A percentile compares a stretch with the other conserved stretches of the same genome.
These are phyloP conservation scores for Leucania comma DNA, from an alignment of 2,888 invertebrate genomes.

Conservation along the genomic window DNA sequence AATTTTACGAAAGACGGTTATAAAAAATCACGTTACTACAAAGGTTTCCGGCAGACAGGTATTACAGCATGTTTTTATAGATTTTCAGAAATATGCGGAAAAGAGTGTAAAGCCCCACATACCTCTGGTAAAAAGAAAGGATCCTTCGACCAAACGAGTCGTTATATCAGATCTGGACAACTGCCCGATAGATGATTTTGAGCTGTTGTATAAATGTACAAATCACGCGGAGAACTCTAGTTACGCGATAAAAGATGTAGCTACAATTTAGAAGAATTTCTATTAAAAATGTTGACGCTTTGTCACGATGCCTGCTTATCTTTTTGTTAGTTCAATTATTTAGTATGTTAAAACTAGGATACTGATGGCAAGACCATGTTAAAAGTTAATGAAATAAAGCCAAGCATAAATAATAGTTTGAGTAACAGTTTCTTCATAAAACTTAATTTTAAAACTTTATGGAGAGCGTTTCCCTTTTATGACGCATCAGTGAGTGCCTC, in stretches of 20 bases:
- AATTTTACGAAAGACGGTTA: background rate
- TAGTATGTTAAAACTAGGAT: background rate
- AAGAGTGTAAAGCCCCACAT: too few relatives aligned
- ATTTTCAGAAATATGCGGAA: too few relatives aligned
- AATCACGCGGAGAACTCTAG: too few relatives aligned
- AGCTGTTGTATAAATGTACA: too few relatives aligned
- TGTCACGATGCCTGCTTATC: too few relatives aligned
- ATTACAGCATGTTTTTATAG: background rate
- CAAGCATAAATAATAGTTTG: slow-evolving; percentile 28
- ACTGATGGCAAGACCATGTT: background rate
- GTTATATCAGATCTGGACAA: too few relatives aligned
- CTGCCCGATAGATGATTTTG: too few relatives aligned
- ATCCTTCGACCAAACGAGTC: too few relatives aligned
- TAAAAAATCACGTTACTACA: background rate
- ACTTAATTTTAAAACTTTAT: slow-evolving; percentile 57
- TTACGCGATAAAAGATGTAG: too few relatives aligned
- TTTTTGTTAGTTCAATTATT: background rate
- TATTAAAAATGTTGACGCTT: too few relatives aligned
- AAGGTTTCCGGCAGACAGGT: background rate
- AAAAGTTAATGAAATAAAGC: slow-evolving; percentile 5
- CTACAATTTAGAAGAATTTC: too few relatives aligned
- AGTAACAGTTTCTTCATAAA: slow-evolving; percentile 45
- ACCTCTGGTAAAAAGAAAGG: too few relatives aligned
- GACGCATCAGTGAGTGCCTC: slow-evolving; percentile 44
- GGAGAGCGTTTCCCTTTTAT: slow-evolving; percentile 40